These are phyloP conservation scores for Podabrus alpinus DNA, from an alignment of 2,888 invertebrate species.

Conservation along the genomic window DNA sequence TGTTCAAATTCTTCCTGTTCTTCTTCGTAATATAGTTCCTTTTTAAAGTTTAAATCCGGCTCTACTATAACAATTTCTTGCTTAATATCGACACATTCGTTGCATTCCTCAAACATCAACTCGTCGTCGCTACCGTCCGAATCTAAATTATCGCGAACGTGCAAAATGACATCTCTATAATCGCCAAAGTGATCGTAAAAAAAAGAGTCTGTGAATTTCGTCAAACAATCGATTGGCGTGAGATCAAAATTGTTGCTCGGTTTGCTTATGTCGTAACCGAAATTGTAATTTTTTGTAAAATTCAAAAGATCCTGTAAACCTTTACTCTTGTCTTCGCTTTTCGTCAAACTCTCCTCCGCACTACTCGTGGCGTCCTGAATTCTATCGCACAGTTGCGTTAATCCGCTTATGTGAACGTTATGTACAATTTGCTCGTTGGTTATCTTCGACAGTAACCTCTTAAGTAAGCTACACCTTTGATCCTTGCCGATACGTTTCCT, in stretches of 20 bases:
- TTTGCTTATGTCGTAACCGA: constrained; percentile 45
- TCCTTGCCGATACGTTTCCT: constrained; percentile 51
- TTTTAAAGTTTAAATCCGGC: constrained; percentile 47
- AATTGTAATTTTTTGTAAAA: constrained; percentile 52
- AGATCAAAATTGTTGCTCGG: constrained; percentile 44
- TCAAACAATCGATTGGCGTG: constrained; percentile 48
- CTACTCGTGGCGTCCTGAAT: neutral
- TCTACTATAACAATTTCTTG: constrained; percentile 50
- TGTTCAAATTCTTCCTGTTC: constrained; percentile 33
- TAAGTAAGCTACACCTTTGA: constrained; percentile 50
- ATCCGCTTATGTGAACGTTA: constrained; percentile 26
- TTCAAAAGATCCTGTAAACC: constrained; percentile 49
- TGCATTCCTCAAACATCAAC: constrained; percentile 40
- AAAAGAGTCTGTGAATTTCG: constrained; percentile 49
- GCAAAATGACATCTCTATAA: constrained; percentile 48
- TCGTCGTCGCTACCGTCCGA: constrained; percentile 23
- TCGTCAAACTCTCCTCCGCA: neutral
- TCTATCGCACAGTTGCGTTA: constrained; percentile 23
- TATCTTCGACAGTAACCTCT: constrained; percentile 44
- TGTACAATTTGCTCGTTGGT: constrained; percentile 30
- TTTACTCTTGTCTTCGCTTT: constrained; percentile 29
- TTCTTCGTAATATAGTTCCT: constrained; percentile 32
- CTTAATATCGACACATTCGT: constrained; percentile 27
- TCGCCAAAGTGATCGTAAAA: constrained; percentile 50
- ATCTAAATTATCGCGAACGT: constrained; percentile 12